Base-by-base conservation (phyloP, 2,888 invertebrate species). In the Marronus borbonicus region DNA sequence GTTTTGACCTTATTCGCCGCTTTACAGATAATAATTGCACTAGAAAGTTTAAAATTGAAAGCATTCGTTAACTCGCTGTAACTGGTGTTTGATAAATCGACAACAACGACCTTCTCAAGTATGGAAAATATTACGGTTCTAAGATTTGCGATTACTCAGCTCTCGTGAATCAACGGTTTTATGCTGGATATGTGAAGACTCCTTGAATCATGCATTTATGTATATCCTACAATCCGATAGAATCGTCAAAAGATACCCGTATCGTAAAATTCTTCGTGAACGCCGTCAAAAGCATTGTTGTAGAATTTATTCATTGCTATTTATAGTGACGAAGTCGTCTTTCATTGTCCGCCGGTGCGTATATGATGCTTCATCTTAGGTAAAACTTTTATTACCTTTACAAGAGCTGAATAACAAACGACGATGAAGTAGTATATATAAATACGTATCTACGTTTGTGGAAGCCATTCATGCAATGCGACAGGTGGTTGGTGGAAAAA, bases 301-400 rank as follows among this genome's bases (percentile, higher is more conserved):
- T 17, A 44, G 8, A 31, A 49, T 49, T 66, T 49, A 66, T 44
- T 66, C 66, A 66, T 66, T 66, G 49, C 49, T 66, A 66, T 66
- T 66, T 66, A 44, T 66, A 66, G 66, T 39, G 4, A n/a, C n/a
- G 39, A 39, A 44, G 39, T 7, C 36, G 64, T 20, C 44, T 44
- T 66, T 66, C 66, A 49, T 66, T 66, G 66, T 66, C 49, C 44
- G 24, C 12, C 12, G 24, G 20, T 31, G 44, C 8, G 44, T 44
- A 8, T 44, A 36, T n/a, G 64, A 36, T n/a, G 64, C 31, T 14
- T 64, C 64, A n/a, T 64, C 36, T 64, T 36, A 64, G 64, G 64
- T 64, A 64, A 31, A 64, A 31, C 31, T 36, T 64, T 64, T 64
- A 64, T 64, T 64, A 31, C n/a, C 31, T 28, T 31, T 64, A 64